Evolutionary conservation across 2,888 invertebrate species (phyloP).

Genomic region (Bombylius major): DNA sequence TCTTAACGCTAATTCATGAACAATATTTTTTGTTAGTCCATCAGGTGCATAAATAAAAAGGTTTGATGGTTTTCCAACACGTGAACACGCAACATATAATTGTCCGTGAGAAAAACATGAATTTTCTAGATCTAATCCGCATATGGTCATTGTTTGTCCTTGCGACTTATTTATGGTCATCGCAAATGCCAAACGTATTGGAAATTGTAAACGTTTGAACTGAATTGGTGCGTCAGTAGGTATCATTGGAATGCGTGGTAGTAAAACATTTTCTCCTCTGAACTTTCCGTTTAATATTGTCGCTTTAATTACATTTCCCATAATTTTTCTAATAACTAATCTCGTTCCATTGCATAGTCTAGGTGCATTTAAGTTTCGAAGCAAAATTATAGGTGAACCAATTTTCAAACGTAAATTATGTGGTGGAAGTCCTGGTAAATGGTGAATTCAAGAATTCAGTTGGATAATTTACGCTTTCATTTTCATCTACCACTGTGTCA

Average conservation of each 20-base stretch:
- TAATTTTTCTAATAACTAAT: background rate
- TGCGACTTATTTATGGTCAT: slow-evolving; percentile 26
- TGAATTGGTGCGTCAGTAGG: slow-evolving; percentile 21
- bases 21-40: background rate
- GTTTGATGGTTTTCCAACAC: slow-evolving; percentile 15
- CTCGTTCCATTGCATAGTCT: slow-evolving; percentile 20
- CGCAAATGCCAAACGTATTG: slow-evolving; percentile 21
- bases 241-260: slow-evolving; percentile 26
- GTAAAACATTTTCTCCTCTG: slow-evolving; percentile 12
- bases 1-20: background rate
- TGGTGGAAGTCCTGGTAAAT: slow-evolving; percentile 13
- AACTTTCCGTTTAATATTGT: background rate
- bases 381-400: slow-evolving; percentile 17
- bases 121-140: slow-evolving; percentile 21
- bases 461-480: slow-evolving; percentile 14
- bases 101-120: slow-evolving; percentile 24
- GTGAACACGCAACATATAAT: slow-evolving; percentile 24
- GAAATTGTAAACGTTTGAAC: slow-evolving; percentile 25
- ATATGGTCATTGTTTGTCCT: slow-evolving; percentile 21
- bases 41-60: too few relatives aligned
- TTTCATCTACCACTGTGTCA: slow-evolving; percentile 2
- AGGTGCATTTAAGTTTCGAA: slow-evolving; percentile 18
- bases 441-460: slow-evolving; percentile 15
- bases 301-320: background rate
- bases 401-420: background rate